These are phyloP conservation scores for Coryphaenoides rupestris DNA, from an alignment of 2,113 vertebrate genomes.

Conservation along the genomic window DNA sequence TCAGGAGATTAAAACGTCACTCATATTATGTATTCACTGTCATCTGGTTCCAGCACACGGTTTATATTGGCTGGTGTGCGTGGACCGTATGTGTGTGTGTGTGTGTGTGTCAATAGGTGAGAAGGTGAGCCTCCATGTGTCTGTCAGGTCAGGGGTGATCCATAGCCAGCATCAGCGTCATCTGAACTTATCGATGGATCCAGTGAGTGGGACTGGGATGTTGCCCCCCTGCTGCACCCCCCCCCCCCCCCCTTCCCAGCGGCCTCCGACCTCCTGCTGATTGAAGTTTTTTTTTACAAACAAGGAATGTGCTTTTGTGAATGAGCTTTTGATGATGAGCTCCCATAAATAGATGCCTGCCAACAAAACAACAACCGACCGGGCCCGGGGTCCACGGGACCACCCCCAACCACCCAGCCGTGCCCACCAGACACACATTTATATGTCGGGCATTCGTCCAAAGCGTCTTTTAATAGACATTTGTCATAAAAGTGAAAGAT, in stretches of 20 bases:
- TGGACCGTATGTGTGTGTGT: background rate
- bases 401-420: too few relatives aligned
- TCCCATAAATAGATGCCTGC: background rate
- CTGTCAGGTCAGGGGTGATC: slow-evolving; percentile 2
- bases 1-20: slow-evolving; percentile 21
- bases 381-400: slow-evolving; percentile 6
- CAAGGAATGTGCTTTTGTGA: too few relatives aligned
- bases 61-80: background rate
- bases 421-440: too few relatives aligned
- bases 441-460: too few relatives aligned
- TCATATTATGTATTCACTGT: slow-evolving; percentile 14
- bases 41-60: background rate
- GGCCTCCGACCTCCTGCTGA: slow-evolving; percentile 19
- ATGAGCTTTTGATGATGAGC: too few relatives aligned
- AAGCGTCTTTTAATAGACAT: too few relatives aligned
- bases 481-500: too few relatives aligned
- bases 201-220: slow-evolving; percentile 33
- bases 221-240: slow-evolving; percentile 12
- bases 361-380: slow-evolving; percentile 4
- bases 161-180: slow-evolving; percentile 13
- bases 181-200: slow-evolving; percentile 33
- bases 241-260: slow-evolving; percentile 14
- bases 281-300: too few relatives aligned
- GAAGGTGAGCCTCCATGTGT: background rate
- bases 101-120: background rate